Percentiles rank a stretch among this genome's conserved stretches.
Conservation (phyloP, 2,797 vertebrate species). For the Rhinoraja longicauda region DNA sequence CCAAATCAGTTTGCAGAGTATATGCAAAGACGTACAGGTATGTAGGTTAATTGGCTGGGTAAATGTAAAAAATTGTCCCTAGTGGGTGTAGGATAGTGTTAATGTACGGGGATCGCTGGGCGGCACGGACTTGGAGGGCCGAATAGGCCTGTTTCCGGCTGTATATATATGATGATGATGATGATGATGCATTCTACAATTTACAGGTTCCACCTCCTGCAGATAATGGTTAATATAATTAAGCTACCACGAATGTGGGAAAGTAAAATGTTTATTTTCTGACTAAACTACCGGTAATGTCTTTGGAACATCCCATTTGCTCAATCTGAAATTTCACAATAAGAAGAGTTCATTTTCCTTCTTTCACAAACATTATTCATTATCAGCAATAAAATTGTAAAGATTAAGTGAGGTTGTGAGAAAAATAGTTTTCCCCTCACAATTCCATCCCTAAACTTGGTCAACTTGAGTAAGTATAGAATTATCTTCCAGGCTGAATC, state of each 20-base stretch:
- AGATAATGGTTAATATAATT: not conserved
- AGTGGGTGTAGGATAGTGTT: no score
- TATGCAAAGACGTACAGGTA: no score
- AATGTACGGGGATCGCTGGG: no score
- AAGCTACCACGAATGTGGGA: not conserved
- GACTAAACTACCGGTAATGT: not conserved
- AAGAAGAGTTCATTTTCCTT: not conserved
- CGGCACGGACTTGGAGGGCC: no score
- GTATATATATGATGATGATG: no score
- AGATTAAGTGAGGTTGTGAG: not conserved
- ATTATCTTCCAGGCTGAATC: not conserved
- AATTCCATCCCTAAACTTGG: no score
- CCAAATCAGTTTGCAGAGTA: no score
- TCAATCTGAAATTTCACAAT: not conserved
- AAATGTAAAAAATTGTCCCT: no score
- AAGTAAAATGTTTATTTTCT: not conserved
- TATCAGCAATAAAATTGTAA: not conserved
- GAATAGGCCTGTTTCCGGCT: no score
- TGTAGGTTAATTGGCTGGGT: no score
- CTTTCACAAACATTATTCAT: not conserved
- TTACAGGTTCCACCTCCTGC: not conserved
- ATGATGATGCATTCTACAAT: not conserved
- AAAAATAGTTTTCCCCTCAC: not conserved
- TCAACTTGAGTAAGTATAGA: no score
- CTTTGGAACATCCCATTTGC: not conserved